Percentiles rank a stretch among this genome's conserved stretches.
Conservation (phyloP, 2,888 invertebrate genomes). For the Mactromeris polynyma region DNA sequence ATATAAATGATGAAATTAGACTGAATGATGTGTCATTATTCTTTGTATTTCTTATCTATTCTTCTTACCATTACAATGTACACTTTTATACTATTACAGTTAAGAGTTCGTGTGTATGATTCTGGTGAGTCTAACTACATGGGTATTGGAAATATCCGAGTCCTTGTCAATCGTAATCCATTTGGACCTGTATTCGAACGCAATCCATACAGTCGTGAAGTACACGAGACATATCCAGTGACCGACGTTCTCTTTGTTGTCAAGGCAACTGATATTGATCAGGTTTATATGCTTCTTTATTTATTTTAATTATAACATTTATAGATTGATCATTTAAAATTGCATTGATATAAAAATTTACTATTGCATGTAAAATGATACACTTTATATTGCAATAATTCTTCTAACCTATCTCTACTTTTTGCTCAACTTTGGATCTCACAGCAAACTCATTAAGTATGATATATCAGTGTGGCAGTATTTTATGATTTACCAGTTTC, state of each 20-base stretch:
- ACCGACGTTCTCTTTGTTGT: constrained; percentile 64
- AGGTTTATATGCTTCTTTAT: constrained; percentile 56
- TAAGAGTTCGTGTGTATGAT: constrained; percentile 76
- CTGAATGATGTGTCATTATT: neutral
- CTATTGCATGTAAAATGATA: too few species aligned
- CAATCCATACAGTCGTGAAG: constrained; percentile 36
- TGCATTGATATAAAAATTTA: too few species aligned
- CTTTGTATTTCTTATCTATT: neutral
- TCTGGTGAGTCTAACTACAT: constrained; percentile 73
- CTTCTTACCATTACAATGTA: neutral
- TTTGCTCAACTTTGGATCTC: too few species aligned
- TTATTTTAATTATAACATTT: too few species aligned
- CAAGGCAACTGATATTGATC: constrained; percentile 72
- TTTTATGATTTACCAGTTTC: too few species aligned
- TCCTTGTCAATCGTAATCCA: constrained; percentile 80
- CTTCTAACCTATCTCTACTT: too few species aligned
- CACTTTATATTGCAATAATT: too few species aligned
- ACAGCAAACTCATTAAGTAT: too few species aligned
- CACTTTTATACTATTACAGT: constrained; percentile 58
- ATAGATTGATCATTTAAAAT: too few species aligned
- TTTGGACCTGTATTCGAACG: constrained; percentile 59
- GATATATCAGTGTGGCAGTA: too few species aligned
- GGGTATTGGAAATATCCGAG: constrained; percentile 74
- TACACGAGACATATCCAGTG: constrained; percentile 53
- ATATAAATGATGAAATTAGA: neutral